phyloP scores from a whole-genome alignment of 1,140 invertebrate genomes.

The Drosophila guanche region DNA sequence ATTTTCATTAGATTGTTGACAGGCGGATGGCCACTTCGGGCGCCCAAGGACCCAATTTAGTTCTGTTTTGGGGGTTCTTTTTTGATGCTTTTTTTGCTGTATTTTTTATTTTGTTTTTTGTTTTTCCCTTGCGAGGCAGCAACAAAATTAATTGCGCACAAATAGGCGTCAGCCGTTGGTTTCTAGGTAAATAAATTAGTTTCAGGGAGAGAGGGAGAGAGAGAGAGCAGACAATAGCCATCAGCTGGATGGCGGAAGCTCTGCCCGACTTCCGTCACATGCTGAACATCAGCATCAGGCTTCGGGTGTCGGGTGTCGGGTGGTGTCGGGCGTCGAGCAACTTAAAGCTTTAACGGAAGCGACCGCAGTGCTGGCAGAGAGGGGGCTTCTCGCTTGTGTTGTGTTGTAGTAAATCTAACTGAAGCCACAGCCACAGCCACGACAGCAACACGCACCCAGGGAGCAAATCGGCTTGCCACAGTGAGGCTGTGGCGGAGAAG shows the following conservation, averaged over 20 bases:
- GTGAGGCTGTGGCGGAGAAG: too few species aligned
- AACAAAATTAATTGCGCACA: constrained; percentile 76
- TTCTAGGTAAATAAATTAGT: constrained; percentile 58
- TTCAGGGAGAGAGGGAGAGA: constrained; percentile 9
- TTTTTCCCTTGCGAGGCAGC: constrained; percentile 10
- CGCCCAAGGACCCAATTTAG: constrained; percentile 53
- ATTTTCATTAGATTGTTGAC: constrained; percentile 73
- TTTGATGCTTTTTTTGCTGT: neutral
- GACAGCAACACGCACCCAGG: constrained; percentile 27
- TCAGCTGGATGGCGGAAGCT: constrained; percentile 24
- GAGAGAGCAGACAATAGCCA: constrained; percentile 17
- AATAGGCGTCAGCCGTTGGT: constrained; percentile 56
- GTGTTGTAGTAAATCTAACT: neutral
- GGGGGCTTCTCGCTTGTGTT: neutral
- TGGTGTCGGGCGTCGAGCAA: constrained; percentile 8
- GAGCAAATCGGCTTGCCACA: constrained; percentile 8
- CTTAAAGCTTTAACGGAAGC: constrained; percentile 40
- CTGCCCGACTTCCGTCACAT: constrained; percentile 30
- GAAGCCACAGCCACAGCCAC: constrained; percentile 34
- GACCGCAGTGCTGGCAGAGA: constrained; percentile 2
- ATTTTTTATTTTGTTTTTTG: neutral
- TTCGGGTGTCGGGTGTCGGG: too few species aligned
- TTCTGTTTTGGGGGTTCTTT: constrained; percentile 13
- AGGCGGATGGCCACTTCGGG: constrained; percentile 48
- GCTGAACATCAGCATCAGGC: constrained; percentile 9